These are phyloP conservation scores for Buceros bicornis DNA, from an alignment of 2,797 vertebrate genomes.

Conservation along the genomic window DNA sequence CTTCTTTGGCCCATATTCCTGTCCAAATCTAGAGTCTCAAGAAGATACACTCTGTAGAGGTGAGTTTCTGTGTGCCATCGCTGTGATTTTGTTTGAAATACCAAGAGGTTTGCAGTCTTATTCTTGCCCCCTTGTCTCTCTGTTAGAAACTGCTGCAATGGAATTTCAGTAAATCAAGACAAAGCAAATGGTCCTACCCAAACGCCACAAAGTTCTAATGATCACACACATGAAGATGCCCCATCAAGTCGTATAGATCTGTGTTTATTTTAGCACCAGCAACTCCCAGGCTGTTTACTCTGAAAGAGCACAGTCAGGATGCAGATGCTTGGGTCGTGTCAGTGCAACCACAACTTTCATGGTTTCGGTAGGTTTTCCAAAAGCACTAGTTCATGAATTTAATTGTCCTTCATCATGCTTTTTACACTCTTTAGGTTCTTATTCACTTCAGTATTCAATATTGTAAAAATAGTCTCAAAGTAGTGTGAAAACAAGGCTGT, in stretches of 20 bases:
- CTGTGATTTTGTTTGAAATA: not conserved
- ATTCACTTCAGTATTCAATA: not conserved
- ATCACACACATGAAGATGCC: not conserved
- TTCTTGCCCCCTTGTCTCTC: not conserved
- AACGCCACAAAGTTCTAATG: fast-evolving
- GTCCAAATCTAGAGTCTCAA: not conserved
- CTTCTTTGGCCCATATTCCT: not conserved
- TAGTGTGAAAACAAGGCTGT: not conserved
- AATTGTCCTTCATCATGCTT: not conserved
- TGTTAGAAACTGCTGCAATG: not conserved
- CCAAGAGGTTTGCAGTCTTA: not conserved
- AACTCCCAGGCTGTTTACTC: not conserved
- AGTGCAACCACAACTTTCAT: not conserved
- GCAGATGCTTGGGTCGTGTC: not conserved
- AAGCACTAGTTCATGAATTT: not conserved
- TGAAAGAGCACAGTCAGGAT: not conserved
- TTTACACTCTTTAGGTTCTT: not conserved
- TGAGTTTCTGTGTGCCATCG: not conserved
- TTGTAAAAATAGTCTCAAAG: not conserved
- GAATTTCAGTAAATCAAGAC: not conserved
- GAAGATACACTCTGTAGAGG: not conserved
- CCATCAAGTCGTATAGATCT: not conserved
- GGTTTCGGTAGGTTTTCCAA: not conserved
- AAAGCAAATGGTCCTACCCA: not conserved
- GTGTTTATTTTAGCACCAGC: not conserved